phyloP scores from a whole-genome alignment of 2,113 vertebrate species.

The Arenaria interpres region DNA sequence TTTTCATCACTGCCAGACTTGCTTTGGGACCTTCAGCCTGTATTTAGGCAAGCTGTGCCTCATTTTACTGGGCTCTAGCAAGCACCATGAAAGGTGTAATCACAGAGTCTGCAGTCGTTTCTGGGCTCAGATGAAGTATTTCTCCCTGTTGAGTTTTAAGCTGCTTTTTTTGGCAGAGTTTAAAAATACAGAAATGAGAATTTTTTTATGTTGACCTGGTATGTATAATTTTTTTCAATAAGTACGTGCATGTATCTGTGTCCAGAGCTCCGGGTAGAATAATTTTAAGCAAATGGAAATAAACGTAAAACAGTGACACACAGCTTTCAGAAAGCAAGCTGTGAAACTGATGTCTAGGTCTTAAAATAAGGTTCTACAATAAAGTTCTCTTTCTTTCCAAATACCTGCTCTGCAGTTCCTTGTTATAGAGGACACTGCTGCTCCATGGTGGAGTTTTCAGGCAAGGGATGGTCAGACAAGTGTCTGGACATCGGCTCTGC shows the following conservation, averaged over 20 bases:
- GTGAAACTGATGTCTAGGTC: background rate
- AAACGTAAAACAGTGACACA: background rate
- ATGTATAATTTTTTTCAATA: background rate
- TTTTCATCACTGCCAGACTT: background rate
- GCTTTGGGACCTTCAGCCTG: background rate
- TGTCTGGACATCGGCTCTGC: background rate
- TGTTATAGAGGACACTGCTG: background rate
- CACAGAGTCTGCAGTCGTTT: background rate
- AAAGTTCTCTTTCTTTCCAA: background rate
- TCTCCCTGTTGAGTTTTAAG: background rate
- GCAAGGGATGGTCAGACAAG: accelerated
- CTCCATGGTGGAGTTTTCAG: background rate
- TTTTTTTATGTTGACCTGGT: background rate
- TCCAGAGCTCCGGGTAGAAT: background rate
- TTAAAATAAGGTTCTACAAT: background rate
- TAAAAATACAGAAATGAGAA: background rate
- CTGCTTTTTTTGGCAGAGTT: background rate
- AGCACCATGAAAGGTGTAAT: background rate
- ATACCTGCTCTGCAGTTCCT: background rate
- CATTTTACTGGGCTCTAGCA: background rate
- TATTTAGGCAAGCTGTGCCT: background rate
- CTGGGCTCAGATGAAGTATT: background rate
- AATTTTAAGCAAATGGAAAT: background rate
- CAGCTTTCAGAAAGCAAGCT: background rate
- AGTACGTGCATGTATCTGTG: accelerated